These are phyloP conservation scores for Epinotia bilunana DNA, from an alignment of 2,888 invertebrate genomes.

Conservation along the genomic window DNA sequence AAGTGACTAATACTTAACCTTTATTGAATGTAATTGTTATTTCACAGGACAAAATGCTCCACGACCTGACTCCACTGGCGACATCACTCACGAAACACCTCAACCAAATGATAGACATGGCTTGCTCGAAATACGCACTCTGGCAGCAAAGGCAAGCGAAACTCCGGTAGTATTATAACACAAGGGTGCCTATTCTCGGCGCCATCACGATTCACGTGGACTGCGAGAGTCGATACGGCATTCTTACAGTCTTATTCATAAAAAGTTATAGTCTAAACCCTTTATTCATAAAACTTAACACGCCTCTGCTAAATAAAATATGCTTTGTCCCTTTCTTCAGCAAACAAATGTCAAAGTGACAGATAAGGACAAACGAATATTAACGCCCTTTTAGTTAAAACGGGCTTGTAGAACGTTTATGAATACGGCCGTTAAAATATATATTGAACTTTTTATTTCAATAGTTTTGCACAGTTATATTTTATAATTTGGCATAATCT, in stretches of 20 bases:
- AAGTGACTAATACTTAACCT: no score
- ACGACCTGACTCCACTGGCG: constrained; percentile 92
- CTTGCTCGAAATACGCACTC: constrained; percentile 92
- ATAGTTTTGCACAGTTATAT: no score
- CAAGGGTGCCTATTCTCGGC: constrained; percentile 12
- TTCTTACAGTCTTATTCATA: neutral
- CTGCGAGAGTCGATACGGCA: neutral
- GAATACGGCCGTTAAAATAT: no score
- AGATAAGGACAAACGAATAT: no score
- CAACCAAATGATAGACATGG: constrained; percentile 93
- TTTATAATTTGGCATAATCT: no score
- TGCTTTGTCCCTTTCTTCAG: no score
- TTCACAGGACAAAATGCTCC: constrained; percentile 90
- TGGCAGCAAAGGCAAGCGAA: constrained; percentile 91
- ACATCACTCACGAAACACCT: constrained; percentile 93
- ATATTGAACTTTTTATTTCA: no score
- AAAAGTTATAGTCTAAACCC: neutral
- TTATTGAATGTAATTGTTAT: constrained; percentile 12
- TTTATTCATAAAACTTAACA: no score
- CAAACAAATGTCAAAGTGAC: no score
- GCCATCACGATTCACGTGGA: neutral
- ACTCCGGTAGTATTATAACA: constrained; percentile 75
- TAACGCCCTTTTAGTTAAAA: no score
- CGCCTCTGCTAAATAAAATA: no score
- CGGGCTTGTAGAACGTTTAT: no score